Evolutionary conservation across 2,797 vertebrate genomes (phyloP), one percentile per base, ranked within the genome.

Genomic region (Artibeus jamaicensis): DNA sequence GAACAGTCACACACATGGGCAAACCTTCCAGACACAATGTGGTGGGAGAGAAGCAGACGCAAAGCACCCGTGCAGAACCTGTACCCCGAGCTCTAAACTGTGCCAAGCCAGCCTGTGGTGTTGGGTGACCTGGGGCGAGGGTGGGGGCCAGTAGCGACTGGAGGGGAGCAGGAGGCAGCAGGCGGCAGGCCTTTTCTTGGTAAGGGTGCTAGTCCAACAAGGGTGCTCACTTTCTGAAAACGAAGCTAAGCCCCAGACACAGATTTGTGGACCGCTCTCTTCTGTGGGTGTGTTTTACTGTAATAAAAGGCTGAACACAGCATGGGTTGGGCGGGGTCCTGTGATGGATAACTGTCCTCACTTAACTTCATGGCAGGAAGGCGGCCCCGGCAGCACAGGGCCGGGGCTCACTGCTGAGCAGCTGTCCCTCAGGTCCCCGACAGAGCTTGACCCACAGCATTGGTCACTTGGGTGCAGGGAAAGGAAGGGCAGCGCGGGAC

Each of bases 51-150:
- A 32, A 48, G 71, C 29, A 16, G 67, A 7, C 3, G 6, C 26
- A 9, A 21, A 50, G 48, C 57, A 42, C 32, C 0, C 16, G 11
- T 37, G 10, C n/a, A 53, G 57, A 7, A 22, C 32, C 0, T 10
- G 3, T 15, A 26, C 21, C 12, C 5, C 9, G 8, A 50, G 29
- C n/a, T 42, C 48, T 2, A 4, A 53, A 1, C 59, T 16, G 6
- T 46, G 22, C 7, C 24, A 6, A 0, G n/a, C n/a, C 16, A 2
- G 32, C 4, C n/a, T 10, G 0, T 9, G 19, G 44, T 6, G n/a
- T 1, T 26, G 76, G 9, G 50, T 26, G 55, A 21, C 62, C 48
- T 53, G 50, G 67, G 11, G 9, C 3, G 4, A 37, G 0, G 62
- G 65, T 9, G 21, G 59, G 10, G 6, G 22, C 18, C 24, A 1